These are phyloP conservation scores for Brachyptera putata DNA, from an alignment of 2,888 invertebrate genomes.

Conservation along the genomic window DNA sequence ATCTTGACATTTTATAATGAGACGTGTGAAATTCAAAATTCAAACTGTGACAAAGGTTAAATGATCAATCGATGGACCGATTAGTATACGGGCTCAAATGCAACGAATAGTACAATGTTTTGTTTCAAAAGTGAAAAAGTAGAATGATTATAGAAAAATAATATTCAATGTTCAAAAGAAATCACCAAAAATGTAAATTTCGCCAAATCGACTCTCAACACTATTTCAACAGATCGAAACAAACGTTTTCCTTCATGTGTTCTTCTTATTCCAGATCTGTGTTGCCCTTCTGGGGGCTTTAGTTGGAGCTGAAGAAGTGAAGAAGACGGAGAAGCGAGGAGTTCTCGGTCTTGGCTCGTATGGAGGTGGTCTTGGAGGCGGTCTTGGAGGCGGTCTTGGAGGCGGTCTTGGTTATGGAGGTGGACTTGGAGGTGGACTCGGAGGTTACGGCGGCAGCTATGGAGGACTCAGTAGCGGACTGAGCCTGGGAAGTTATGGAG, in stretches of 20 bases:
- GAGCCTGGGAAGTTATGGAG: constrained; percentile 44
- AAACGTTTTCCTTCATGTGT: background rate
- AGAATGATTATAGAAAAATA: too few relatives aligned
- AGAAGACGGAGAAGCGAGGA: constrained; percentile 11
- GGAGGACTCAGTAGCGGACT: constrained; percentile 22
- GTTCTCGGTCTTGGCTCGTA: constrained; percentile 27
- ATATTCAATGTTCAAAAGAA: too few relatives aligned
- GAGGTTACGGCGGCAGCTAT: constrained; percentile 9
- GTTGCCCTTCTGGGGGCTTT: constrained; percentile 36
- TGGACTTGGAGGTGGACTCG: constrained; percentile 6
- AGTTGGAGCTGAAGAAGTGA: constrained; percentile 32
- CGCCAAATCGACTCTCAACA: too few relatives aligned
- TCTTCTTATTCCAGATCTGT: background rate
- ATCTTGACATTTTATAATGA: too few relatives aligned
- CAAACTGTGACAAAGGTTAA: too few relatives aligned
- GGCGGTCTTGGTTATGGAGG: constrained; percentile 1
- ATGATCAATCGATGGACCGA: too few relatives aligned
- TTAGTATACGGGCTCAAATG: too few relatives aligned
- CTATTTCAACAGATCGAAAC: too few relatives aligned
- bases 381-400: background rate
- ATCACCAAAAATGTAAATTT: too few relatives aligned
- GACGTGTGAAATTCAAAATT: too few relatives aligned
- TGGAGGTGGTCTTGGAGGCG: constrained; percentile 19
- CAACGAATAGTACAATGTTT: too few relatives aligned
- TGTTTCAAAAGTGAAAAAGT: too few relatives aligned